Base-by-base conservation (phyloP, 2,888 invertebrate genomes). In the Leptinotarsa juncta region DNA sequence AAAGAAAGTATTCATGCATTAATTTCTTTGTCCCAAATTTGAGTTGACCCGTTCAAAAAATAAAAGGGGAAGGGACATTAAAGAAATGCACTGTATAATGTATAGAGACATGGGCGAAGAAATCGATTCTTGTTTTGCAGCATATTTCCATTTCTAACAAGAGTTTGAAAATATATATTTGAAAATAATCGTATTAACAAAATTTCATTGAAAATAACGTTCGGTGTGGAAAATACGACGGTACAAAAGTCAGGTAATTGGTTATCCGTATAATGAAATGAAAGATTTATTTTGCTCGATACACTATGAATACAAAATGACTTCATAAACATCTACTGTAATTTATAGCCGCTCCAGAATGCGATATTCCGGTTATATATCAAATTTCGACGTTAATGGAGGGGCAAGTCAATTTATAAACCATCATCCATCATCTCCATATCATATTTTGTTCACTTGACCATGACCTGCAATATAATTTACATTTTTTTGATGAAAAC, bases 261-360 rank as follows among this genome's bases (percentile, higher is more conserved):
- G 26, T 14, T 23, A 20, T 20, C 3, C 14, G 20, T 20, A 18
- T 57, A 57, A n/a, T 20, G 2, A 14, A 57, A 4, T 3, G 57
- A n/a, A n/a, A 16, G 32, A 42, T 42, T 62, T 18, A 62, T 62
- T 62, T 42, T n/a, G 32, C n/a, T 32, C 42, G 62, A 62, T 62
- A 62, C 26, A n/a, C 4, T 42, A 10, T 32, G 62, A 62, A n/a
- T 42, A 42, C 42, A 62, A 16, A 57, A 57, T 16, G 12, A 62
- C 62, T 26, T 62, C 26, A 62, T 62, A 62, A 62, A 62, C n/a
- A 62, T 62, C 62, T 7, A 62, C 62, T 62, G 42, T 62, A 62
- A 62, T 62, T 62, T 62, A 62, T 42, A 42, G 62, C 62, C 7
- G n/a, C 62, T 18, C 62, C n/a, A 32, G 62, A 62, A 62, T 62